Evolutionary conservation across 2,888 invertebrate species (phyloP), one percentile per base, ranked within the genome.

Genomic region (Epinotia brunnichana): DNA sequence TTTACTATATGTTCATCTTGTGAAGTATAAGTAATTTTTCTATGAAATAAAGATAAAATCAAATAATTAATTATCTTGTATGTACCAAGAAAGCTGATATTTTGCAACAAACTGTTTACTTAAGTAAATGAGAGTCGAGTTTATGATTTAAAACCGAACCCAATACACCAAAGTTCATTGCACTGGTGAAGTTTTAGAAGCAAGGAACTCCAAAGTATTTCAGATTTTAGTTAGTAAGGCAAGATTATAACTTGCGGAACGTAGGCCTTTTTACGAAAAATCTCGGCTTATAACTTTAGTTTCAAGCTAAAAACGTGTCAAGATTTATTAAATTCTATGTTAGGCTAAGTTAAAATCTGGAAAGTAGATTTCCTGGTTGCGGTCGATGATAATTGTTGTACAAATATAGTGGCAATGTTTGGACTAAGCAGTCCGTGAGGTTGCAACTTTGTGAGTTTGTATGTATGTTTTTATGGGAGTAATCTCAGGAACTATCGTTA

Each of bases 241-340:
- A n/a, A 63, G 56, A 63, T 70, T 70, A 56, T 56, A 70, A 70
- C 44, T 70, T 70, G 29, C 7, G 7, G n/a, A 17, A 19, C 10
- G 44, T 44, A 64, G 66, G 66, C 62, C 17, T 41, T 19, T 56
- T 56, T 35, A 56, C 61, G 44, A 63, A 70, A 29, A 41, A 48
- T 56, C 54, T 29, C 61, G 39, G 54, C 69, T 62, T 69, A 62
- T 44, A 70, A 70, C 54, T 63, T 70, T 48, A 35, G 35, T 54
- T n/a, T 15, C 48, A 35, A 62, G 44, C 13, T 62, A 35, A 56
- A 62, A 41, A 62, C 69, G 69, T 69, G 69, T 15, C 11, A 3
- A 56, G 69, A 56, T 62, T 56, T 63, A 41, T 35, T 56, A 48
- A 44, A 35, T 48, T 69, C 39, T 54, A 10, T 41, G 21, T 54